A percentile compares a stretch with the other conserved stretches of the same genome.
These are phyloP conservation scores for Antheraea mylitta DNA, from an alignment of 1,140 invertebrate species.

Conservation along the genomic window DNA sequence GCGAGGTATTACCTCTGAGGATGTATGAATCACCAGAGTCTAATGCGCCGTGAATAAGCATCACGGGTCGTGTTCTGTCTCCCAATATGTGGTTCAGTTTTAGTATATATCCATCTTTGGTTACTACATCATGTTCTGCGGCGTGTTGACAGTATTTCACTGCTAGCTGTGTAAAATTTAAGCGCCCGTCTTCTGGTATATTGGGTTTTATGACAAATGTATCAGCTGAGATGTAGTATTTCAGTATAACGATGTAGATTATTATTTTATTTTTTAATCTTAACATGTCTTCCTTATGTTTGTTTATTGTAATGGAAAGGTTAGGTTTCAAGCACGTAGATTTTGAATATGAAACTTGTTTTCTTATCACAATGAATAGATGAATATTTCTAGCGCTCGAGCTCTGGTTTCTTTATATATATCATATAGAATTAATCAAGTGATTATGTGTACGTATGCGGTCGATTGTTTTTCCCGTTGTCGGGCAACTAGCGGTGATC, in stretches of 20 bases:
- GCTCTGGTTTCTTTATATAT: too few relatives aligned
- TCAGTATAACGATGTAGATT: neutral
- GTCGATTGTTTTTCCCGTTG: too few relatives aligned
- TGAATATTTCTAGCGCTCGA: too few relatives aligned
- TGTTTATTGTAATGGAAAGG: neutral
- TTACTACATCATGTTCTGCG: neutral
- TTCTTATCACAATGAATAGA: too few relatives aligned
- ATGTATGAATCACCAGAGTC: constrained; percentile 82
- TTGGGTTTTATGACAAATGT: neutral
- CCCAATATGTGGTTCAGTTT: constrained; percentile 81
- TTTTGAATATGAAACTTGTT: neutral
- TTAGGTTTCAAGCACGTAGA: neutral
- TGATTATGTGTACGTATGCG: too few relatives aligned
- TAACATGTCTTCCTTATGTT: neutral
- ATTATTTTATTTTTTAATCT: neutral
- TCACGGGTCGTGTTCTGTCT: constrained; percentile 48
- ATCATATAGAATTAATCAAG: too few relatives aligned
- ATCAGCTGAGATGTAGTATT: neutral
- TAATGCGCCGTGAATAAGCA: constrained; percentile 86
- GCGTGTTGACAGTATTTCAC: neutral
- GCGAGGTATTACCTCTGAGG: constrained; percentile 72
- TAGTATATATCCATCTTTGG: constrained; percentile 50
- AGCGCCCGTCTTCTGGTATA: constrained; percentile 6
- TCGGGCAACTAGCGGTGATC: neutral
- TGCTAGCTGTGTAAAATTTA: neutral